phyloP scores from a whole-genome alignment of 37 sponge, comb jelly and placozoan genomes.

The Theonella swinhoei region DNA sequence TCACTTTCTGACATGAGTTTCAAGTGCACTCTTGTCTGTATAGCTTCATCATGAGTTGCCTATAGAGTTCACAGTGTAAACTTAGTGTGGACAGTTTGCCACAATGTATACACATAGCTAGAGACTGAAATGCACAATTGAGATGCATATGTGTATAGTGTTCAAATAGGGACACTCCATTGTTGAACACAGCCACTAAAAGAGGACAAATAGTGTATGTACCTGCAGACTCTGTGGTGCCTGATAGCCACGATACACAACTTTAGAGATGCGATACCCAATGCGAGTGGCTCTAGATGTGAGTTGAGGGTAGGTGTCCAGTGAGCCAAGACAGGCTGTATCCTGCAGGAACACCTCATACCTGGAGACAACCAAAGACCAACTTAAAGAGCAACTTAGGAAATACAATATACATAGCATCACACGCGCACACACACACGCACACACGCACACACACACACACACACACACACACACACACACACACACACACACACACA shows the following conservation, averaged over 20 bases:
- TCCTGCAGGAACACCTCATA: slow-evolving; percentile 80
- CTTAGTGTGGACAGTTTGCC: too few species aligned
- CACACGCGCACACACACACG: too few species aligned
- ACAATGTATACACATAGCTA: too few species aligned
- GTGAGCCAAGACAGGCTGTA: slow-evolving; percentile 62
- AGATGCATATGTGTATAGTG: too few species aligned
- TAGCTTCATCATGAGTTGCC: slow-evolving; percentile 76
- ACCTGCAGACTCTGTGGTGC: slow-evolving; percentile 53
- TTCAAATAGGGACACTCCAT: too few species aligned
- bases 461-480: too few species aligned
- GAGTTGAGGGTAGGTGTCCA: slow-evolving; percentile 75
- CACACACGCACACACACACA: too few species aligned
- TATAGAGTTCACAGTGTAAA: not conserved
- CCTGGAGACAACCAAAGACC: slow-evolving; percentile 18
- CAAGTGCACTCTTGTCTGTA: slow-evolving; percentile 63
- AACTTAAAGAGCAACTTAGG: not conserved
- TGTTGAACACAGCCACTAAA: too few species aligned
- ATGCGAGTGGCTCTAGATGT: slow-evolving; percentile 55
- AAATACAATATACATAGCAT: not conserved
- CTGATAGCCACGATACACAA: slow-evolving; percentile 64
- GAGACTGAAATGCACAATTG: too few species aligned
- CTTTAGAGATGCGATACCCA: slow-evolving; percentile 71
- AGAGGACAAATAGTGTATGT: too few species aligned
- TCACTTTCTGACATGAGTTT: slow-evolving; percentile 65
- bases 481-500: too few species aligned